Evolutionary conservation across 2,797 vertebrate genomes (phyloP).

Genomic region (Petrocephalus schoutedeni): DNA sequence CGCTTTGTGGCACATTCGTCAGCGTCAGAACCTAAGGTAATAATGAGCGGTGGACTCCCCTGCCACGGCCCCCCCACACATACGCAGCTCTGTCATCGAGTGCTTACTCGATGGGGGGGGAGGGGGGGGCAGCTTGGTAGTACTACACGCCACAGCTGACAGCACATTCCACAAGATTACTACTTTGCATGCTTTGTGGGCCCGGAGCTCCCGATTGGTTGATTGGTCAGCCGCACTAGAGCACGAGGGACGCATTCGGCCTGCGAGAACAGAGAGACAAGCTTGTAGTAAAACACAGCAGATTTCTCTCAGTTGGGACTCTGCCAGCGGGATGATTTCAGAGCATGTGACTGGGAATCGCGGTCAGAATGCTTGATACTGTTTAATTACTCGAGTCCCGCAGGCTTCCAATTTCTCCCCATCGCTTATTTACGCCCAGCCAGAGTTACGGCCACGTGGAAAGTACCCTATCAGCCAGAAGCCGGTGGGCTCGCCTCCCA

Average conservation of each 20-base stretch:
- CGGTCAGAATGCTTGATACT: not conserved
- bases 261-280: slow-evolving; percentile 52
- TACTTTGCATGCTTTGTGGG: slow-evolving; percentile 70
- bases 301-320: slow-evolving; percentile 48
- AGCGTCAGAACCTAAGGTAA: not conserved
- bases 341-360: not conserved
- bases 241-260: slow-evolving; percentile 45
- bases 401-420: not conserved
- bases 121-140: slow-evolving; percentile 50
- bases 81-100: slow-evolving; percentile 54
- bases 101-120: slow-evolving; percentile 35
- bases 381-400: not conserved
- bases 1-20: not conserved
- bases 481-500: slow-evolving; percentile 27
- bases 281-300: slow-evolving; percentile 45
- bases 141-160: slow-evolving; percentile 67
- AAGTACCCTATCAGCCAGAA: slow-evolving; percentile 43
- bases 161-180: slow-evolving; percentile 74
- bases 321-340: not conserved
- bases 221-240: slow-evolving; percentile 61
- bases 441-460: slow-evolving; percentile 48
- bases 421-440: slow-evolving; percentile 27
- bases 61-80: slow-evolving; percentile 29
- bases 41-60: slow-evolving; percentile 1
- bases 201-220: slow-evolving; percentile 39